Evolutionary conservation across 2,797 vertebrate species (phyloP).

Genomic region (Myripristis murdjan): DNA sequence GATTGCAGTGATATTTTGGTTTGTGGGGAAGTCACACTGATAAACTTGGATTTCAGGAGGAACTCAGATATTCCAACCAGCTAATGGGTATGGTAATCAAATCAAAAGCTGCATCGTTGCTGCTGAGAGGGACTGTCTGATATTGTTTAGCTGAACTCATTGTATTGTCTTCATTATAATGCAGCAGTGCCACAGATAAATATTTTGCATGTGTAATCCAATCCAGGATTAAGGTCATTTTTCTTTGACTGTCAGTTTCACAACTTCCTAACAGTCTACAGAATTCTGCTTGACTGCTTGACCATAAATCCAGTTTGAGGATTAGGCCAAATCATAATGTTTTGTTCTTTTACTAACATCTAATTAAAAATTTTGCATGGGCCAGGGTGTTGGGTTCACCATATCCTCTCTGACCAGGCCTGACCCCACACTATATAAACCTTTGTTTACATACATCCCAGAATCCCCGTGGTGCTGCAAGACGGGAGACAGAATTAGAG

Average conservation of each 20-base stretch:
- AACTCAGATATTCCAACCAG: not conserved
- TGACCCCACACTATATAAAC: conserved; percentile 16
- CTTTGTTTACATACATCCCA: conserved; percentile 33
- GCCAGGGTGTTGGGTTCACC: conserved; percentile 1
- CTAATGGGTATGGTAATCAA: not conserved
- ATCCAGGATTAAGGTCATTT: too few species aligned
- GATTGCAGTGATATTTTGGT: not conserved
- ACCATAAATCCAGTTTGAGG: not conserved
- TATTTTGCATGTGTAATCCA: not conserved
- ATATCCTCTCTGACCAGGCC: conserved; percentile 4
- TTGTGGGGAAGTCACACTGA: not conserved
- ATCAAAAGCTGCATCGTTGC: not conserved
- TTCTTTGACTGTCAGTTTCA: not conserved
- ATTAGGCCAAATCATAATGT: not conserved
- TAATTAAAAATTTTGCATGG: not conserved
- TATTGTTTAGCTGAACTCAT: not conserved
- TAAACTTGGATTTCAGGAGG: not conserved
- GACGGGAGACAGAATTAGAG: conserved; percentile 14
- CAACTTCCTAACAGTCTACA: too few species aligned
- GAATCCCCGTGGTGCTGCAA: conserved; percentile 10
- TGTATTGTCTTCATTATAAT: not conserved
- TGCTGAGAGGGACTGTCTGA: not conserved
- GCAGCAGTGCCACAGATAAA: not conserved
- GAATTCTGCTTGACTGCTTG: not conserved
- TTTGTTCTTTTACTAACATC: not conserved